Base-by-base conservation (phyloP, 2,888 invertebrate genomes). In the Sympetrum striolatum region DNA sequence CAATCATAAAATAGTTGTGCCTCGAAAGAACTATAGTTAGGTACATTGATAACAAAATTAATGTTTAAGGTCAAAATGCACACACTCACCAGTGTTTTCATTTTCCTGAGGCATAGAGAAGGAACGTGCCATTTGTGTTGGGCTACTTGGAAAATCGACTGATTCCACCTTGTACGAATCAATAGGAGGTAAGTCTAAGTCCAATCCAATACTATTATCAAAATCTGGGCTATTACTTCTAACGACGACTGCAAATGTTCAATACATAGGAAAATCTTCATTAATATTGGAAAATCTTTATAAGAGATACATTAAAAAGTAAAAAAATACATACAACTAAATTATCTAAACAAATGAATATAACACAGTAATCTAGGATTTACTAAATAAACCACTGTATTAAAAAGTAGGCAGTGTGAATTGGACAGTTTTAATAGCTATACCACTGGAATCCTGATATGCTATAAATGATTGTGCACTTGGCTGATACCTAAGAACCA, bases 91-190 rank as follows among this genome's bases (percentile, higher is more conserved):
- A 12, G 31, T 25, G 31, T 73, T 73, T 73, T 86, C 86, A 60
- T 64, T 86, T 86, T 86, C 86, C 37, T 86, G 86, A n/a, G 86
- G 86, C 86, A 86, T 86, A 22, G 86, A 60, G n/a, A 86, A 86
- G 37, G 86, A 86, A 10, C 86, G 93, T 22, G 95, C 95, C 58
- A 95, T 93, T 90, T 95, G 95, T 0, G 95, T 95, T 0, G 96
- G 95, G 39, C 96, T 95, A 73, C 95, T 95, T 37, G 95, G 95
- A 94, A 96, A 95, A 53, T 95, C 95, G 93, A 93, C 93, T 92
- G 92, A 90, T 91, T 91, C 90, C 48, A 86, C 86, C 64, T 86
- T 86, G 39, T 86, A 86, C 0, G 86, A 64, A 37, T 64, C 86
- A 35, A 86, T 35, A 12, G 86, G 86, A 0, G 86, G 86, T 39